phyloP scores from a whole-genome alignment of 1,140 invertebrate species.

The Nebria ingens region DNA sequence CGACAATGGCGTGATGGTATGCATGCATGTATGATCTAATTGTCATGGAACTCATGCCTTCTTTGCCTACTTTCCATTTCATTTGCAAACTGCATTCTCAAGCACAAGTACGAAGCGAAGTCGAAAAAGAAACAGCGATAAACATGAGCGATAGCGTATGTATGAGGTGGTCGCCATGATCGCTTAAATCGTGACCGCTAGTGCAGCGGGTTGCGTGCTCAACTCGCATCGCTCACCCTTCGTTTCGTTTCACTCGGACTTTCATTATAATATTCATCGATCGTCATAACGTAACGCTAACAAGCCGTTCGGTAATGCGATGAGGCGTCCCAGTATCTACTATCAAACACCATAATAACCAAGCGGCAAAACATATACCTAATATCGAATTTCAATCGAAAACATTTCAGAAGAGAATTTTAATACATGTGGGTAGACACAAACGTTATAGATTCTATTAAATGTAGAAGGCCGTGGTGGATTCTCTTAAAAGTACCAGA shows the following conservation, averaged over 20 bases:
- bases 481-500: too few relatives aligned
- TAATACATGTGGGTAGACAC: too few relatives aligned
- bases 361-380: neutral
- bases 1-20: too few relatives aligned
- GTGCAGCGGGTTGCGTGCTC: neutral
- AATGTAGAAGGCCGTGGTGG: too few relatives aligned
- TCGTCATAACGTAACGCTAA: constrained; percentile 2
- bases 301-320: constrained; percentile 5
- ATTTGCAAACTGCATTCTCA: neutral
- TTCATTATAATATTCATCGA: constrained; percentile 9
- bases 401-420: too few relatives aligned
- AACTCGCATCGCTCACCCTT: neutral
- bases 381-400: too few relatives aligned
- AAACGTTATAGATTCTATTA: too few relatives aligned
- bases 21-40: too few relatives aligned
- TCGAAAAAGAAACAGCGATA: neutral
- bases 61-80: neutral
- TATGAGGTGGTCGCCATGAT: neutral
- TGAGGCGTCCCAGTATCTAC: neutral
- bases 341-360: neutral
- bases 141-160: neutral
- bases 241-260: neutral
- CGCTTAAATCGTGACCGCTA: neutral
- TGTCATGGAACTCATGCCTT: too few relatives aligned
- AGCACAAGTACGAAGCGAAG: neutral